Evolutionary conservation across 2,113 vertebrate genomes (phyloP).

Genomic region (Eptesicus fuscus): DNA sequence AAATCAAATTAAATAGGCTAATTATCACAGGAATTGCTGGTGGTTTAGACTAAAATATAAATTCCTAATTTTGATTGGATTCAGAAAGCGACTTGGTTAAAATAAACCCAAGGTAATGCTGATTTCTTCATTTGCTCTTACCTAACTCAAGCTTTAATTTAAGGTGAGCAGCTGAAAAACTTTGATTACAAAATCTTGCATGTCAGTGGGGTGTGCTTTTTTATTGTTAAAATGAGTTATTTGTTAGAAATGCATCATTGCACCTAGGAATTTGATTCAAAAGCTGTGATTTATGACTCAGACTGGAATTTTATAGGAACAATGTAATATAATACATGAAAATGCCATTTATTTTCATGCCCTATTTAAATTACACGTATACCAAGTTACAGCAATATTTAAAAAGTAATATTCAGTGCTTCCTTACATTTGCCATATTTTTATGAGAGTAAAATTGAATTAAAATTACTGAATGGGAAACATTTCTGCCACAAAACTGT

Average conservation of each 20-base stretch:
- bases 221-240: conserved; percentile 38
- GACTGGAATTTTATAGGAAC: conserved; percentile 60
- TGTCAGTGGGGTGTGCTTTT: background rate
- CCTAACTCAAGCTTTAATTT: conserved; percentile 30
- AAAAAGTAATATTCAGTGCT: conserved; percentile 48
- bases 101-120: conserved; percentile 33
- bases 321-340: conserved; percentile 58
- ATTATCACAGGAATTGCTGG: conserved; percentile 10
- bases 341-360: conserved; percentile 66
- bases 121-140: conserved; percentile 24
- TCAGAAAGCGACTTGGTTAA: conserved; percentile 31
- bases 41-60: conserved; percentile 25
- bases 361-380: conserved; percentile 60
- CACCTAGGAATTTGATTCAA: conserved; percentile 36
- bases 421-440: conserved; percentile 39
- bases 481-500: conserved; percentile 36
- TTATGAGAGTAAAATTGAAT: conserved; percentile 41
- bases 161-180: conserved; percentile 23
- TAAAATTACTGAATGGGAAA: conserved; percentile 62
- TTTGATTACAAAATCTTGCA: conserved; percentile 46
- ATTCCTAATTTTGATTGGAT: conserved; percentile 32
- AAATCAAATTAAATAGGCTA: conserved; percentile 44
- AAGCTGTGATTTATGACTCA: conserved; percentile 56
- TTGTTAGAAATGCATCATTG: conserved; percentile 58
- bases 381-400: conserved; percentile 44